Evolutionary conservation across 2,797 vertebrate species (phyloP).

Genomic region (Petrocephalus schoutedeni): DNA sequence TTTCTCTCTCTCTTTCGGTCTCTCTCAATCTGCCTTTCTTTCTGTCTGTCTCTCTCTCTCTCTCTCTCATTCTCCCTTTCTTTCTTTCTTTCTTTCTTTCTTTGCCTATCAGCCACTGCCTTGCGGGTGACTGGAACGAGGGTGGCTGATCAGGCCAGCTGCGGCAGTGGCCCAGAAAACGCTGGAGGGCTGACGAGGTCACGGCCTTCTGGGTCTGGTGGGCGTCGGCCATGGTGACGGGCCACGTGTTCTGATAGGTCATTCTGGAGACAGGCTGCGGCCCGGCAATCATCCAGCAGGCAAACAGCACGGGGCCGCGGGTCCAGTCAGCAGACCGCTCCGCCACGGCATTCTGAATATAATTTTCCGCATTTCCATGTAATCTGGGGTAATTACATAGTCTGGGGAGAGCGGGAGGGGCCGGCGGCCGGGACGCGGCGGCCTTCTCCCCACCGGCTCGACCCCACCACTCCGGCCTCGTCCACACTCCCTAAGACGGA

Average conservation of each 20-base stretch:
- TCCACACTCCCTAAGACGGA: not conserved
- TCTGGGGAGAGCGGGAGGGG: not conserved
- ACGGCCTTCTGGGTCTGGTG: not conserved
- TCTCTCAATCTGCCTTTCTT: no score
- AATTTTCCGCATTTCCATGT: not conserved
- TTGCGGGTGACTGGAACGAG: no score
- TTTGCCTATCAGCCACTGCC: no score
- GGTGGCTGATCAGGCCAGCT: no score
- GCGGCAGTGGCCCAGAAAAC: no score
- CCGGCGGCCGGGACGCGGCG: not conserved
- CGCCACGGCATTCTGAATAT: not conserved
- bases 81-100: no score
- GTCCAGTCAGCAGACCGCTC: not conserved
- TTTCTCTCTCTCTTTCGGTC: no score
- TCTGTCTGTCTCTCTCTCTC: no score
- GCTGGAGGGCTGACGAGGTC: not conserved
- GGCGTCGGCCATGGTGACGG: not conserved
- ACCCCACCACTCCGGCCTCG: not conserved
- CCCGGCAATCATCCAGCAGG: not conserved
- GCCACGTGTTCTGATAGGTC: not conserved
- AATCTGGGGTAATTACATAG: constrained; percentile 19
- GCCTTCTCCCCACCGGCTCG: not conserved
- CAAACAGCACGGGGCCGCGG: not conserved
- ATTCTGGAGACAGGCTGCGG: not conserved
- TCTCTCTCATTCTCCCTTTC: no score